These are phyloP conservation scores for Eupithecia subfuscata DNA, from an alignment of 2,888 invertebrate species.

Conservation along the genomic window DNA sequence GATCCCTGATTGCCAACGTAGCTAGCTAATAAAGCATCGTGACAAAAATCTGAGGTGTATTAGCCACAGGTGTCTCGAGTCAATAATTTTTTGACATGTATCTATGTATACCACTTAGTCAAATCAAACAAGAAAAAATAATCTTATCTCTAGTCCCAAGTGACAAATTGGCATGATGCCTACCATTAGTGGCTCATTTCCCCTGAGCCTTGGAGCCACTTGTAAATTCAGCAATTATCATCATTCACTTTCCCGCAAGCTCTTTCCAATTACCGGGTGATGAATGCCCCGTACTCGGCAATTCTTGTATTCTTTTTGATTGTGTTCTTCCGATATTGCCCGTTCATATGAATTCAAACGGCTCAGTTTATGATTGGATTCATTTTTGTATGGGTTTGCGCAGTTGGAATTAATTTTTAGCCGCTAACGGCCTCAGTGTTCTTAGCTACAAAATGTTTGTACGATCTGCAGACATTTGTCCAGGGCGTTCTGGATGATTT, in stretches of 20 bases:
- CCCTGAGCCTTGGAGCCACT: background rate
- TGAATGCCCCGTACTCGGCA: background rate
- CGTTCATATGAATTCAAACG: background rate
- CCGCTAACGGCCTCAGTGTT: too few relatives aligned
- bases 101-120: too few relatives aligned
- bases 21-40: too few relatives aligned
- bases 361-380: background rate
- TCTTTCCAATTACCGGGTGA: slow-evolving; percentile 1
- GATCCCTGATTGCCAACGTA: too few relatives aligned
- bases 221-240: background rate
- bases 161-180: background rate
- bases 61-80: too few relatives aligned
- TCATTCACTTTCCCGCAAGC: background rate
- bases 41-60: too few relatives aligned
- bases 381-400: background rate
- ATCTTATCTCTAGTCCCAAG: background rate
- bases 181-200: background rate
- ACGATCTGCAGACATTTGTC: too few relatives aligned
- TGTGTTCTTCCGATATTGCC: background rate
- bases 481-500: too few relatives aligned
- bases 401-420: background rate
- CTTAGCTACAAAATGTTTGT: too few relatives aligned
- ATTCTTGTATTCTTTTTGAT: background rate
- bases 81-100: too few relatives aligned
- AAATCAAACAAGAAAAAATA: background rate